Evolutionary conservation across 1,140 invertebrate genomes (phyloP), one percentile per base, ranked within the genome.

Genomic region (Halictus rubicundus): DNA sequence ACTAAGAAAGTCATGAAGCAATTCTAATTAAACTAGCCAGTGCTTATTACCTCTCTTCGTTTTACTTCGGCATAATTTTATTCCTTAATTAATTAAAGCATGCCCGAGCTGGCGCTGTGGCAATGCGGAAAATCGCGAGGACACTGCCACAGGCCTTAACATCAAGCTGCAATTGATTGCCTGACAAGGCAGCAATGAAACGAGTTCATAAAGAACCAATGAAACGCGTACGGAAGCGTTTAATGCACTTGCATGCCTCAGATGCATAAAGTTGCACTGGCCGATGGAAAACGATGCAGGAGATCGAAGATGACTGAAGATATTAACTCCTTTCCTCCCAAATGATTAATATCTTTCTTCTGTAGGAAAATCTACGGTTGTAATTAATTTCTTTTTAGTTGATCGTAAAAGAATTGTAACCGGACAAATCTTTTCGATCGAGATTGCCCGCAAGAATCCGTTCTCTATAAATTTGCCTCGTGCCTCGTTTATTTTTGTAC

Each of bases 11-110:
- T 19, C 60, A 16, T 21, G 71, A 25, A 32, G n/a, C 71, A 59
- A 73, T 73, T 52, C 71, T 52, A 61, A 46, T 73, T 73, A 65
- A 64, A 49, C n/a, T 60, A 12, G 23, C 14, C 37, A 42, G 25
- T 32, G 2, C 54, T 37, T 68, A 75, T 54, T 54, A 32, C 72
- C 10, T 42, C 8, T 3, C 42, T 14, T 10, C 37, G 19, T 59
- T 52, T 32, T 19, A 37, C 9, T 37, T 21, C 16, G 14, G 23
- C 16, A 75, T 75, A 59, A 54, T 68, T 68, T 68, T 68, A 75
- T 75, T 54, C 32, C 32, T 68, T 68, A 75, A 75, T 68, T 75
- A 75, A 75, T 75, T 68, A 54, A 52, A 39, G 14, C 73, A 75
- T 7, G 63, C 12, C 27, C 63, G 46, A 27, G 46, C 39, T 16